Conservation (phyloP, 2,113 vertebrate genomes). For the Empidonax traillii region DNA sequence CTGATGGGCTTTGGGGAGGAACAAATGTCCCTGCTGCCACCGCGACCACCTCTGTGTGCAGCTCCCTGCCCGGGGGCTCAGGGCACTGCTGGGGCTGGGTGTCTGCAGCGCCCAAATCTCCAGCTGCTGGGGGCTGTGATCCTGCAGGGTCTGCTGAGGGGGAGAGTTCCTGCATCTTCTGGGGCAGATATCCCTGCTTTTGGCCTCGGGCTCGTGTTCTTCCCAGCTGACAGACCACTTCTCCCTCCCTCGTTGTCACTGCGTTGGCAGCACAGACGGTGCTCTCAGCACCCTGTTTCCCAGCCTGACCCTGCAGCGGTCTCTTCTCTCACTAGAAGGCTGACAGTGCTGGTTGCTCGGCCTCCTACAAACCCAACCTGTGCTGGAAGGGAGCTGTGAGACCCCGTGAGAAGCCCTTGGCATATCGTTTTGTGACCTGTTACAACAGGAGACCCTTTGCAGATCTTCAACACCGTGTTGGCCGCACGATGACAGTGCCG, state of each 20-base stretch:
- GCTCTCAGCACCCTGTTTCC: background rate
- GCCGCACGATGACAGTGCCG: fast-evolving
- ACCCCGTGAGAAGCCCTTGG: background rate
- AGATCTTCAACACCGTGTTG: fast-evolving
- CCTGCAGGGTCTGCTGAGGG: background rate
- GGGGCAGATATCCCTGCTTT: background rate
- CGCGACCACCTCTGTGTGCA: background rate
- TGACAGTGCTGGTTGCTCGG: background rate
- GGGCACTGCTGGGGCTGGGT: background rate
- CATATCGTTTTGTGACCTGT: fast-evolving
- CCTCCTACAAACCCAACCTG: background rate
- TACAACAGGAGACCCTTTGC: fast-evolving
- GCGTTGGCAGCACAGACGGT: background rate
- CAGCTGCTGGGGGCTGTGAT: background rate
- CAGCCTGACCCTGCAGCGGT: background rate
- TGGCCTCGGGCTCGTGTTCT: background rate
- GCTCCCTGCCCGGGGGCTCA: fast-evolving
- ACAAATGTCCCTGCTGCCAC: fast-evolving
- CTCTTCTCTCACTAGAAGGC: background rate
- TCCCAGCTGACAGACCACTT: background rate
- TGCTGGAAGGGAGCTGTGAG: background rate
- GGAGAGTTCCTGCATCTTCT: background rate
- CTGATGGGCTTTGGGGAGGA: background rate
- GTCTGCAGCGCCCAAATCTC: fast-evolving
- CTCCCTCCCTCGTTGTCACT: fast-evolving